Conservation (phyloP, 1,140 invertebrate genomes). For the Zophobas atratus region DNA sequence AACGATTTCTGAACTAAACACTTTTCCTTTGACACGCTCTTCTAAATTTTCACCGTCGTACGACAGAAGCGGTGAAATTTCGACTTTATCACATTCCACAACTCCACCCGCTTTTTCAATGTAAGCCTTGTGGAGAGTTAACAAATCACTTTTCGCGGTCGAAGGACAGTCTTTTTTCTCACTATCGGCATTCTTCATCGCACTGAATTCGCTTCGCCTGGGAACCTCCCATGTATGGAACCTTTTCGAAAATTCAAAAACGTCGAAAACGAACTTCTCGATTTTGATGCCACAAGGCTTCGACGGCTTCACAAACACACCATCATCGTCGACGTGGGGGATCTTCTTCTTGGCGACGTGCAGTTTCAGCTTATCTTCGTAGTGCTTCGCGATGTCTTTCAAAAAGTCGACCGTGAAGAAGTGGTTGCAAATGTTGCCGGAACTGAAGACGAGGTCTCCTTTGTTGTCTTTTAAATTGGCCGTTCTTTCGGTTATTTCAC, state of each 20-base stretch:
- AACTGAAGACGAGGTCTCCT: constrained; percentile 90
- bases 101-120: constrained; percentile 88
- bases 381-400: constrained; percentile 73
- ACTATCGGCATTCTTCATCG: constrained; percentile 94
- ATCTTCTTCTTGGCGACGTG: constrained; percentile 99
- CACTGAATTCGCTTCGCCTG: constrained; percentile 95
- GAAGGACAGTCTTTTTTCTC: constrained; percentile 92
- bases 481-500: constrained; percentile 92
- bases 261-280: constrained; percentile 99
- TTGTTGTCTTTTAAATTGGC: constrained; percentile 85
- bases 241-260: constrained; percentile 93
- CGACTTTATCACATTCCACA: constrained; percentile 81
- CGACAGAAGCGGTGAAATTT: constrained; percentile 93
- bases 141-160: constrained; percentile 86
- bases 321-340: constrained; percentile 84
- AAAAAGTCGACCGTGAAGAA: constrained; percentile 95
- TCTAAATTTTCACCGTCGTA: constrained; percentile 90
- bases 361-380: constrained; percentile 84
- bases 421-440: constrained; percentile 99
- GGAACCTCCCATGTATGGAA: constrained; percentile 96
- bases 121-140: constrained; percentile 87
- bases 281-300: constrained; percentile 97
- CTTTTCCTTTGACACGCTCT: constrained; percentile 58
- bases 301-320: constrained; percentile 81
- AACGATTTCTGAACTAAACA: constrained; percentile 52